Conservation (phyloP, 2,888 invertebrate species). For the Oscheius sp. region DNA sequence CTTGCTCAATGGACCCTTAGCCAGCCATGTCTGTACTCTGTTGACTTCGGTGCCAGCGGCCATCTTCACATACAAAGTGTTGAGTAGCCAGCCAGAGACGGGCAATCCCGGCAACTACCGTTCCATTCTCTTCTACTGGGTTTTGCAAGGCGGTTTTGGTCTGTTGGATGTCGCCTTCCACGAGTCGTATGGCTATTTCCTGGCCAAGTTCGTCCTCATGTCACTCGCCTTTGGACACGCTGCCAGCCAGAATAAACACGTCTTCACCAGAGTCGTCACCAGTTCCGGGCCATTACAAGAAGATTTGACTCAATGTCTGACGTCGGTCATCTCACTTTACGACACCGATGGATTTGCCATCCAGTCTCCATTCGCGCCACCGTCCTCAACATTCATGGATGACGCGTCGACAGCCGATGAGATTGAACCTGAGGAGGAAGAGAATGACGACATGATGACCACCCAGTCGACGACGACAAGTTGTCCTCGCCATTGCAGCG, state of each 20-base stretch:
- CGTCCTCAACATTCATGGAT: conserved; percentile 20
- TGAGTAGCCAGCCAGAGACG: background rate
- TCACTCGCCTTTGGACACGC: conserved; percentile 25
- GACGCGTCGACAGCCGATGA: background rate
- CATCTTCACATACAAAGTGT: conserved; percentile 30
- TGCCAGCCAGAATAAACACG: conserved; percentile 12
- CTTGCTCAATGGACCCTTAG: conserved; percentile 3
- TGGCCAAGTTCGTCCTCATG: conserved; percentile 24
- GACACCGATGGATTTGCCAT: conserved; percentile 28
- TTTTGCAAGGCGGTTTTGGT: background rate
- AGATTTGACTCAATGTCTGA: conserved; percentile 16
- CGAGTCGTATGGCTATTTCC: conserved; percentile 18
- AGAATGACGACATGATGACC: background rate
- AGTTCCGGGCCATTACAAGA: background rate
- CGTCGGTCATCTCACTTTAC: conserved; percentile 20
- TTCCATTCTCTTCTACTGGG: conserved; percentile 32
- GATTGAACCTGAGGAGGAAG: background rate
- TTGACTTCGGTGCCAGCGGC: conserved; percentile 28
- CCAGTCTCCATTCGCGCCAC: background rate
- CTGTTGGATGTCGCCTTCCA: conserved; percentile 7
- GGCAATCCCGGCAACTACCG: background rate
- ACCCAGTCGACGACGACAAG: background rate
- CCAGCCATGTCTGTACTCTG: conserved; percentile 14
- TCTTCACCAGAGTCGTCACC: background rate
- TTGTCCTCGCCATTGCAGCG: background rate